These are phyloP conservation scores for Endotricha flammealis DNA, from an alignment of 2,888 invertebrate species.

Conservation along the genomic window DNA sequence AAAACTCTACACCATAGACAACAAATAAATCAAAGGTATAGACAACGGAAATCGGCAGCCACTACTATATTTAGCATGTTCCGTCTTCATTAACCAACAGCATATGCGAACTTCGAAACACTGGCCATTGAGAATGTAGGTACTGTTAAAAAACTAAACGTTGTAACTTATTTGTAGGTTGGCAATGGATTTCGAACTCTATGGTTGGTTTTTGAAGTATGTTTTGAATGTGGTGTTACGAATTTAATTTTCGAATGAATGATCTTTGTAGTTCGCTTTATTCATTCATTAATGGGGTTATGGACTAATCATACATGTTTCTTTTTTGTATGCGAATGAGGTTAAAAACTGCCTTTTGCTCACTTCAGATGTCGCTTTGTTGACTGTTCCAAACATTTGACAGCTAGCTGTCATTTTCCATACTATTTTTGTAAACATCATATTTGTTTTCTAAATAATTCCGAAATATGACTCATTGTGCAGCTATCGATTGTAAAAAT, in stretches of 20 bases:
- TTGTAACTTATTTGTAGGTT: not conserved
- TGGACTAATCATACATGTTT: not conserved
- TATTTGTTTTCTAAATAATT: too few species aligned
- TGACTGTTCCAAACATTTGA: too few species aligned
- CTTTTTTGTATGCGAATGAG: too few species aligned
- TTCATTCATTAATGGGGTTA: slow-evolving; percentile 26
- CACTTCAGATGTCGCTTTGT: too few species aligned
- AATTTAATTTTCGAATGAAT: slow-evolving; percentile 29
- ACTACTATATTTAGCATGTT: slow-evolving; percentile 19
- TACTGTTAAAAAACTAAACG: slow-evolving; percentile 5
- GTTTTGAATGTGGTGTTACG: not conserved
- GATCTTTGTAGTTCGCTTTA: slow-evolving; percentile 28
- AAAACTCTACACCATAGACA: not conserved
- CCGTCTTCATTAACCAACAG: slow-evolving; percentile 21
- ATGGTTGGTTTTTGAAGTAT: not conserved
- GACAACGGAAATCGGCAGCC: slow-evolving; percentile 12
- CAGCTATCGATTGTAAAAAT: too few species aligned
- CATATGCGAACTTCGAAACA: slow-evolving; percentile 22
- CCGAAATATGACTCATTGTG: too few species aligned
- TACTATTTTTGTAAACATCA: too few species aligned
- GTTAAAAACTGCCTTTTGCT: too few species aligned
- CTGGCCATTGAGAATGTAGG: slow-evolving; percentile 17
- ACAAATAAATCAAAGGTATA: not conserved
- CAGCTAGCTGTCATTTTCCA: too few species aligned
- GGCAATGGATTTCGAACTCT: slow-evolving; percentile 7